Conservation (phyloP, 2,888 invertebrate species). For the Spilarctia lutea region DNA sequence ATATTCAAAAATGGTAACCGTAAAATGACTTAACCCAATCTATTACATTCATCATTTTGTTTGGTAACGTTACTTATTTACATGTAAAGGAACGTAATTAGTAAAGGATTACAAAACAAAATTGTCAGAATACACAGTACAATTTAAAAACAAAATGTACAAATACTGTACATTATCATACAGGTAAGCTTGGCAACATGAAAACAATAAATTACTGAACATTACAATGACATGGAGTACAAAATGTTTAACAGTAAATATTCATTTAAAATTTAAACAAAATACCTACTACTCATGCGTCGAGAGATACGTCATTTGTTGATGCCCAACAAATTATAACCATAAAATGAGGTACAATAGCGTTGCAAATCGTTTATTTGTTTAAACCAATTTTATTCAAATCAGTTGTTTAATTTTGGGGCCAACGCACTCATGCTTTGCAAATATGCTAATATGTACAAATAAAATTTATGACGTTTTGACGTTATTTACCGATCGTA, state of each 20-base stretch:
- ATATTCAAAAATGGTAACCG: not conserved
- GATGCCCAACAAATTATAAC: slow-evolving; percentile 19
- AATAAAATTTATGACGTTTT: slow-evolving; percentile 28
- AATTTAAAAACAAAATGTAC: not conserved
- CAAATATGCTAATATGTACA: slow-evolving; percentile 19
- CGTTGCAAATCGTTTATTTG: slow-evolving; percentile 19
- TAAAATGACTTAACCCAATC: not conserved
- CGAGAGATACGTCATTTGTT: slow-evolving; percentile 26
- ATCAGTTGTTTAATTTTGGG: slow-evolving; percentile 30
- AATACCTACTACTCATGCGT: slow-evolving; percentile 54
- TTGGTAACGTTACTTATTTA: not conserved
- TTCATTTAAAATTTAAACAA: slow-evolving; percentile 57
- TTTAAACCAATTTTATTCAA: slow-evolving; percentile 9
- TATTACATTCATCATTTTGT: not conserved
- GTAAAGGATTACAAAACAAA: not conserved
- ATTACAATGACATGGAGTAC: slow-evolving; percentile 45
- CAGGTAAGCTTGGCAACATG: not conserved
- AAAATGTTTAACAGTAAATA: slow-evolving; percentile 50
- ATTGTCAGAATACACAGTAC: not conserved
- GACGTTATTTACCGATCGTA: slow-evolving; percentile 16
- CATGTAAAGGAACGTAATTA: not conserved
- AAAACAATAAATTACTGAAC: slow-evolving; percentile 17
- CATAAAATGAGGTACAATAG: accelerated
- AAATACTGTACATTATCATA: not conserved
- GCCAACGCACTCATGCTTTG: slow-evolving; percentile 28